phyloP scores from a whole-genome alignment of 2,113 vertebrate species.

The Rhinolophus sinicus region DNA sequence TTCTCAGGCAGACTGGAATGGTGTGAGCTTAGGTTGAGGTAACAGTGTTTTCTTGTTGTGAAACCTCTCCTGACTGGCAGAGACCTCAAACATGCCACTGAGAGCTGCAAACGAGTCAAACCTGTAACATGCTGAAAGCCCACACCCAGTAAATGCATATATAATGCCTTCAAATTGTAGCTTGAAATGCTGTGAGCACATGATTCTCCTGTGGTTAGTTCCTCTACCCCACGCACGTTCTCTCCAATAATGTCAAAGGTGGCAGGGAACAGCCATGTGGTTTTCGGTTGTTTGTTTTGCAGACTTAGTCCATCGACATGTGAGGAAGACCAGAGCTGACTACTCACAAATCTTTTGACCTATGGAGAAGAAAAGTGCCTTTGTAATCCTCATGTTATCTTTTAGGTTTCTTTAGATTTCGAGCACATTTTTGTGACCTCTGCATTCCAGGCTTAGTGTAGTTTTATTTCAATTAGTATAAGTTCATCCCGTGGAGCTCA shows the following conservation, averaged over 20 bases:
- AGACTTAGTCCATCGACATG: neutral
- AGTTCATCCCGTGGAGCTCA: neutral
- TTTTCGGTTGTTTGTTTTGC: neutral
- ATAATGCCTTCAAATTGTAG: constrained; percentile 29
- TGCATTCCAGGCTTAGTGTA: constrained; percentile 31
- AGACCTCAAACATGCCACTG: neutral
- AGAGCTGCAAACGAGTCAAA: constrained; percentile 26
- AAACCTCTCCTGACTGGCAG: neutral
- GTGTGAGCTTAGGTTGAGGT: neutral
- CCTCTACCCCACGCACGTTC: neutral
- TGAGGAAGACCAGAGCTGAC: neutral
- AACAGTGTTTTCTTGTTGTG: constrained; percentile 2
- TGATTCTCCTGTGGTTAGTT: neutral
- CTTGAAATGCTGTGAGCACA: neutral
- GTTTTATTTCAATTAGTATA: neutral
- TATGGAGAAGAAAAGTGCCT: neutral
- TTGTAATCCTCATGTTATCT: neutral
- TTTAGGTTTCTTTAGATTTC: neutral
- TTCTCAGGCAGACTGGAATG: neutral
- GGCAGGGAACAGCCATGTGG: neutral
- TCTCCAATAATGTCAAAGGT: neutral
- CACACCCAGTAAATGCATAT: constrained; percentile 13
- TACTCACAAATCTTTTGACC: neutral
- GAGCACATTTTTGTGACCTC: neutral
- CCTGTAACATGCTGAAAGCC: neutral